Evolutionary conservation across 2,888 invertebrate species (phyloP).

Genomic region (Diarsia rubi): DNA sequence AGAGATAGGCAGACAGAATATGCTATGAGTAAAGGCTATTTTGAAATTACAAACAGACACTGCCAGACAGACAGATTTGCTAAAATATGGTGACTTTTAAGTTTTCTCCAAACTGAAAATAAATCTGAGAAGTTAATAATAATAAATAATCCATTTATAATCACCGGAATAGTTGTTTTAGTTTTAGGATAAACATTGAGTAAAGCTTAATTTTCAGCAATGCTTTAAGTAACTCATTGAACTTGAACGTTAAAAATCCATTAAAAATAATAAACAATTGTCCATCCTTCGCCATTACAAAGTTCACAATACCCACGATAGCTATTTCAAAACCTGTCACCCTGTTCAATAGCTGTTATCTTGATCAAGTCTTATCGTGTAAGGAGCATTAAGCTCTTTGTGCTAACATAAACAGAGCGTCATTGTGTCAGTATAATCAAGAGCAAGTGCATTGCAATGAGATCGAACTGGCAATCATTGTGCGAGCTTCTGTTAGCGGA

Average conservation of each 20-base stretch:
- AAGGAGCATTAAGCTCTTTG: slow-evolving; percentile 53
- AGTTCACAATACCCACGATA: slow-evolving; percentile 31
- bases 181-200: neutral
- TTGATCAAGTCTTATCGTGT: slow-evolving; percentile 63
- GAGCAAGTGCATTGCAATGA: slow-evolving; percentile 42
- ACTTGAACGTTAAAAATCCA: neutral
- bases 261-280: neutral
- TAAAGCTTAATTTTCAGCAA: neutral
- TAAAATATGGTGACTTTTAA: neutral
- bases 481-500: slow-evolving; percentile 27
- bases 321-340: slow-evolving; percentile 40
- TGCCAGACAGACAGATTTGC: neutral
- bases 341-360: slow-evolving; percentile 38
- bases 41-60: no score
- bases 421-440: slow-evolving; percentile 48
- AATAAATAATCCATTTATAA: neutral
- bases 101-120: neutral
- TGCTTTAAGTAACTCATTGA: neutral
- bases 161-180: neutral
- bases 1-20: no score
- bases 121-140: neutral
- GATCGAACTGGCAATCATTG: slow-evolving; percentile 36
- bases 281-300: slow-evolving; percentile 6
- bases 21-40: no score
- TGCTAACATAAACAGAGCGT: slow-evolving; percentile 31